Percentiles rank a stretch among this genome's conserved stretches.
phyloP scores from a whole-genome alignment of 2,888 invertebrate genomes.

The Agriopis leucophaearia region DNA sequence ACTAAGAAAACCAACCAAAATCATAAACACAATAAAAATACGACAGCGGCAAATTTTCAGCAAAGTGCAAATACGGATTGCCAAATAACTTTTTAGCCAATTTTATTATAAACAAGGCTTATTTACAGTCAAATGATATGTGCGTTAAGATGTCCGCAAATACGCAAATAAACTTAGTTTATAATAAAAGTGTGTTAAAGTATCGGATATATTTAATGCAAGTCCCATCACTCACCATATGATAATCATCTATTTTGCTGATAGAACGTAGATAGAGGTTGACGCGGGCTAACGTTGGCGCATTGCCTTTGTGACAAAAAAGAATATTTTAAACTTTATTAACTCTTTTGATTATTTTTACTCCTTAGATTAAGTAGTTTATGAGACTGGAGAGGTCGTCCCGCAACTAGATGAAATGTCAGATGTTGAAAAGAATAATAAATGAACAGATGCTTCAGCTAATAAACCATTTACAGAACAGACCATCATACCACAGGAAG shows the following conservation, averaged over 20 bases:
- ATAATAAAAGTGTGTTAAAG: constrained; percentile 67
- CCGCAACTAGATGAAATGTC: constrained; percentile 68
- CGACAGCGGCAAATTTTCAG: constrained; percentile 75
- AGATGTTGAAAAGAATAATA: constrained; percentile 68
- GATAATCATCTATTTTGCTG: constrained; percentile 99
- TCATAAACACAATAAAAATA: constrained; percentile 67
- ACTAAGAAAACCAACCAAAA: constrained; percentile 48
- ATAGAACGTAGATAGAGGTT: constrained; percentile 99
- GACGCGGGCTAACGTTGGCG: constrained; percentile 95
- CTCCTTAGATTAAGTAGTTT: constrained; percentile 29
- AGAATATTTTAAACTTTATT: constrained; percentile 54
- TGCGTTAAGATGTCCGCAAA: constrained; percentile 1
- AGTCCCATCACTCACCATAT: constrained; percentile 95
- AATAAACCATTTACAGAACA: constrained; percentile 39
- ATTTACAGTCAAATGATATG: constrained; percentile 14
- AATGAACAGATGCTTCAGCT: constrained; percentile 52
- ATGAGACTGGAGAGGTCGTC: constrained; percentile 23
- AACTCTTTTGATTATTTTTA: constrained; percentile 48
- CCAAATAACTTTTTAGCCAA: constrained; percentile 69
- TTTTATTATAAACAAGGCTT: constrained; percentile 79
- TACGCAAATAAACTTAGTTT: constrained; percentile 62
- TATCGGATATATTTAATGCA: constrained; percentile 44
- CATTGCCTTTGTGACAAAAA: constrained; percentile 89
- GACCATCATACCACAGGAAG: constrained; percentile 60
- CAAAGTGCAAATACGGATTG: constrained; percentile 74